phyloP scores from a whole-genome alignment of 2,113 vertebrate genomes.

The Pachyramphus minor region DNA sequence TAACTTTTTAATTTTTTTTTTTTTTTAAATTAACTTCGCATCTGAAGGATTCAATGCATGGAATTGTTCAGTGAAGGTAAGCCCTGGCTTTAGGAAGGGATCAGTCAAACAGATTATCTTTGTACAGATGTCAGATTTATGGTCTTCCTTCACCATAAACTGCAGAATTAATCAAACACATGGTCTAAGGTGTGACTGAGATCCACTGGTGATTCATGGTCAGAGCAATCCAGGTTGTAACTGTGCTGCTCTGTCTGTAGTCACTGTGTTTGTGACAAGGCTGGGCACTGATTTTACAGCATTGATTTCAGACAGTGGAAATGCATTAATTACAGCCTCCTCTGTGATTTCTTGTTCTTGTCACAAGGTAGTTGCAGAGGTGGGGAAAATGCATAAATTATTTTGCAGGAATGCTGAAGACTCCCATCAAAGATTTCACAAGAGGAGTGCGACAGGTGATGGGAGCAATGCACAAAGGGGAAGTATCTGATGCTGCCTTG shows the following conservation, averaged over 20 bases:
- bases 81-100: neutral
- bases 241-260: neutral
- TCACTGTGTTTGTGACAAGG: neutral
- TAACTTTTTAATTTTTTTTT: neutral
- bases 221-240: neutral
- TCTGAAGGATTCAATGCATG: neutral
- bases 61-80: neutral
- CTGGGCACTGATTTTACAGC: neutral
- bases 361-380: slow-evolving; percentile 58
- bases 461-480: slow-evolving; percentile 49
- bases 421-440: slow-evolving; percentile 14
- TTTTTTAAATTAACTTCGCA: neutral
- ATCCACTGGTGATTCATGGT: neutral
- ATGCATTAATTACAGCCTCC: slow-evolving; percentile 17
- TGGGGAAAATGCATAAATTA: slow-evolving; percentile 48
- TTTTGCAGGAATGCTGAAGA: slow-evolving; percentile 20
- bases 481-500: neutral
- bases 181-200: neutral
- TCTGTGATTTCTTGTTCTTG: slow-evolving; percentile 17
- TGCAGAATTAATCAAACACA: neutral
- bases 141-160: neutral
- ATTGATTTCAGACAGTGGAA: neutral
- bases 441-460: slow-evolving; percentile 48
- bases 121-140: neutral
- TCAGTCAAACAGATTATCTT: neutral